Conservation (phyloP, 2,888 invertebrate genomes). For the Pammene aurita region DNA sequence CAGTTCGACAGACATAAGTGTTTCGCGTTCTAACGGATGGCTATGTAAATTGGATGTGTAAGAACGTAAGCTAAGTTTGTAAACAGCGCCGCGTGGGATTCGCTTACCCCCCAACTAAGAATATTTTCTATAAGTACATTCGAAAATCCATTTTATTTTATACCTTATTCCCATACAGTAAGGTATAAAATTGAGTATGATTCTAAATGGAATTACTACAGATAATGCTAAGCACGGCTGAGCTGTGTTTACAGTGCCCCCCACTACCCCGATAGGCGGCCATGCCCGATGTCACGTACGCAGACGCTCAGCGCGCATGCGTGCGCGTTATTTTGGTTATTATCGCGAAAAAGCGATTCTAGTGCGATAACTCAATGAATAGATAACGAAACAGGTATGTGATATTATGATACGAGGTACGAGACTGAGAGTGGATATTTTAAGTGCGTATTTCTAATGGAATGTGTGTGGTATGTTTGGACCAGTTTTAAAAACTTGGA, state of each 20-base stretch:
- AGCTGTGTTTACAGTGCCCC: constrained; percentile 61
- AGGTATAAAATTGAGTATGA: background rate
- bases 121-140: background rate
- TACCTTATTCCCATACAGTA: background rate
- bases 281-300: constrained; percentile 80
- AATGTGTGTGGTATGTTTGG: background rate
- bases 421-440: constrained; percentile 7
- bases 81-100: constrained; percentile 68
- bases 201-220: background rate
- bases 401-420: constrained; percentile 1
- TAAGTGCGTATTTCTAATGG: constrained; percentile 7
- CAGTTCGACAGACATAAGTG: background rate
- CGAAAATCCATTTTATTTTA: background rate
- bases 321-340: constrained; percentile 68
- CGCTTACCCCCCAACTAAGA: constrained; percentile 29
- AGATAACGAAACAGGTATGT: constrained; percentile 24
- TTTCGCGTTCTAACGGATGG: constrained; percentile 19
- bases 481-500: background rate
- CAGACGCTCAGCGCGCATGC: constrained; percentile 69
- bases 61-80: constrained; percentile 55
- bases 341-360: constrained; percentile 56
- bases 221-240: background rate
- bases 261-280: constrained; percentile 51
- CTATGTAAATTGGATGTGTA: constrained; percentile 32
- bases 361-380: constrained; percentile 32